A percentile compares a stretch with the other conserved stretches of the same genome.
phyloP scores from a whole-genome alignment of 2,797 vertebrate species.

The Tokudaia tokunoshimensis region DNA sequence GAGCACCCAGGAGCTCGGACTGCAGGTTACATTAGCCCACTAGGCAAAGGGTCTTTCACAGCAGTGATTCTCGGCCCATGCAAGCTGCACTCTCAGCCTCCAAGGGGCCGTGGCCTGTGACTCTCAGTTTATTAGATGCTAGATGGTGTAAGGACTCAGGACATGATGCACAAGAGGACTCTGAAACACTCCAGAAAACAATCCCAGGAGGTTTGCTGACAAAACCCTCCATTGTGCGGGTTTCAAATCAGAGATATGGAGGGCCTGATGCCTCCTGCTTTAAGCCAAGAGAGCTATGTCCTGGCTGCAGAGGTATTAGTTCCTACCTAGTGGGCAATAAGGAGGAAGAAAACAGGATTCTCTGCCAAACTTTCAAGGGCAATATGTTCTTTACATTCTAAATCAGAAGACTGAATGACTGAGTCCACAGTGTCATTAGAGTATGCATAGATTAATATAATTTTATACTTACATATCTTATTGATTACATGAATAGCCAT shows the following conservation, averaged over 20 bases:
- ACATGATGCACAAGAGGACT: neutral
- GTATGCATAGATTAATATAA: neutral
- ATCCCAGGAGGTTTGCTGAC: neutral
- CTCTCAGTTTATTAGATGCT: neutral
- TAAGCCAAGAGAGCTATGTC: neutral
- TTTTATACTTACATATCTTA: conserved; percentile 53
- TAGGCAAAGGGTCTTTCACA: neutral
- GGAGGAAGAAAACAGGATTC: neutral
- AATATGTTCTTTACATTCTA: conserved; percentile 38
- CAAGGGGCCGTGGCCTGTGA: neutral
- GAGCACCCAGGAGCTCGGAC: neutral
- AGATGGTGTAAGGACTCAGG: neutral
- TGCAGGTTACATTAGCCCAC: neutral
- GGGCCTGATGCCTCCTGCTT: neutral
- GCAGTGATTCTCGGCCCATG: neutral
- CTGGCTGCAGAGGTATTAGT: neutral
- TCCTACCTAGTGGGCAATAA: neutral
- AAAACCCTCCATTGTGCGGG: neutral
- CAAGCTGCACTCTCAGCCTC: neutral
- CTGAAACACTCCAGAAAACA: neutral
- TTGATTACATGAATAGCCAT: conserved; percentile 24
- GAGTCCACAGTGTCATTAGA: conserved; percentile 7
- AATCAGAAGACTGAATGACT: neutral
- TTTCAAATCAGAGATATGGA: neutral
- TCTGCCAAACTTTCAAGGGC: neutral